Evolutionary conservation across 2,888 invertebrate species (phyloP).

Genomic region (Ochropacha duplaris): DNA sequence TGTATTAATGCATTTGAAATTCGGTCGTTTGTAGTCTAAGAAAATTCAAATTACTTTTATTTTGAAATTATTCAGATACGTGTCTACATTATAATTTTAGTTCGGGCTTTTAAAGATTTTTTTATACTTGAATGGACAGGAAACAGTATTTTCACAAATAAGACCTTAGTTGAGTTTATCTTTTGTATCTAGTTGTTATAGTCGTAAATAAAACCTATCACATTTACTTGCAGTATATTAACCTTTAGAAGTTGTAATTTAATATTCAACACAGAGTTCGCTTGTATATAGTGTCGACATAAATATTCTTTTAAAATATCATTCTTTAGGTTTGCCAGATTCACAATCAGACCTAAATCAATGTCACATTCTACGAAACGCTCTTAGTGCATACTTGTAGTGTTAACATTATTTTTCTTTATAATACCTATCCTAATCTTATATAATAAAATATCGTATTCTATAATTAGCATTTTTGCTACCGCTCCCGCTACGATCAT

Average conservation of each 20-base stretch:
- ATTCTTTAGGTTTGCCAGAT: background rate
- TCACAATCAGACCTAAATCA: background rate
- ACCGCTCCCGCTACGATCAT: background rate
- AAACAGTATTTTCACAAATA: too few species aligned
- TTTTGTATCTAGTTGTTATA: background rate
- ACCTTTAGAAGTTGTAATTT: background rate
- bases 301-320: background rate
- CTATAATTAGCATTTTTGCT: background rate
- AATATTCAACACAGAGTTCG: background rate
- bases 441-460: background rate
- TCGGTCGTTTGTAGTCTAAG: background rate
- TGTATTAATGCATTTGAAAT: constrained; percentile 20
- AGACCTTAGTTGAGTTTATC: background rate
- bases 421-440: background rate
- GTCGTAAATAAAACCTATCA: background rate
- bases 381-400: background rate
- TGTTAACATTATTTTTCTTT: too few species aligned
- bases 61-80: background rate
- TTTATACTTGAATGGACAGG: background rate
- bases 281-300: background rate
- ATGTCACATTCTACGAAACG: background rate
- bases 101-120: background rate
- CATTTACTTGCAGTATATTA: background rate
- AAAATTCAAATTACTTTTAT: constrained; percentile 2
- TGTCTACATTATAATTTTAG: background rate